Evolutionary conservation across 23 tunicate genomes (phyloP).

Genomic region (Ascidia mentula): DNA sequence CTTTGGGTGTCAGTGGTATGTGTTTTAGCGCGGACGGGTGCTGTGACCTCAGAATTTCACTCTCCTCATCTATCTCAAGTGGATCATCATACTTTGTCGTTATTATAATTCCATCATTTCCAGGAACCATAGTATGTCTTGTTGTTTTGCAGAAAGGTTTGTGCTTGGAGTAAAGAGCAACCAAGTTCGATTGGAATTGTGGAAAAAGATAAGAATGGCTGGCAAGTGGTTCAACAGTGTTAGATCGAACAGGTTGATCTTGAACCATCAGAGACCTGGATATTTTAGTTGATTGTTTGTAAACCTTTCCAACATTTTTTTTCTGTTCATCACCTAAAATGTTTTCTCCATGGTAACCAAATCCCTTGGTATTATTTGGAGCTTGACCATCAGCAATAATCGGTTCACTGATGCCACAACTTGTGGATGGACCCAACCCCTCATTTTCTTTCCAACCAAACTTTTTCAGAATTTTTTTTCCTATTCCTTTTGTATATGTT

Average conservation of each 20-base stretch:
- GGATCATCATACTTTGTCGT: conserved; percentile 77
- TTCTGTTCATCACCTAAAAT: not conserved
- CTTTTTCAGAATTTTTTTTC: conserved; percentile 53
- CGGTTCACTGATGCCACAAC: conserved; percentile 51
- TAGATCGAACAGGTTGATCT: not conserved
- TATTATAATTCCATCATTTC: conserved; percentile 73
- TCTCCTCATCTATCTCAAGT: conserved; percentile 57
- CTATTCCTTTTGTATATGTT: conserved; percentile 31
- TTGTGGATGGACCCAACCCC: conserved; percentile 27
- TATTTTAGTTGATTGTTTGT: no score
- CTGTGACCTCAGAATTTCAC: conserved; percentile 50
- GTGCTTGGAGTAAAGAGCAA: conserved; percentile 14
- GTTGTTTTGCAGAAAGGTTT: conserved; percentile 1
- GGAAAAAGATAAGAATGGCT: conserved; percentile 68
- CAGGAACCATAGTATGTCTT: conserved; percentile 44
- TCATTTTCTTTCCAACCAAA: conserved; percentile 65
- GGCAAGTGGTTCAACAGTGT: conserved; percentile 58
- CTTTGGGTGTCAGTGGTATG: not conserved
- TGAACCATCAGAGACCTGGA: not conserved
- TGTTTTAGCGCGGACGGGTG: conserved; percentile 53
- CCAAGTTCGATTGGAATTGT: conserved; percentile 54
- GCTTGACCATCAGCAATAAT: conserved; percentile 64
- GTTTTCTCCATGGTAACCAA: conserved; percentile 58
- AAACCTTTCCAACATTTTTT: not conserved
- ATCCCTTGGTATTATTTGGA: conserved; percentile 29